Evolutionary conservation across 2,888 invertebrate species (phyloP).

Genomic region (Aleiodes testaceus): DNA sequence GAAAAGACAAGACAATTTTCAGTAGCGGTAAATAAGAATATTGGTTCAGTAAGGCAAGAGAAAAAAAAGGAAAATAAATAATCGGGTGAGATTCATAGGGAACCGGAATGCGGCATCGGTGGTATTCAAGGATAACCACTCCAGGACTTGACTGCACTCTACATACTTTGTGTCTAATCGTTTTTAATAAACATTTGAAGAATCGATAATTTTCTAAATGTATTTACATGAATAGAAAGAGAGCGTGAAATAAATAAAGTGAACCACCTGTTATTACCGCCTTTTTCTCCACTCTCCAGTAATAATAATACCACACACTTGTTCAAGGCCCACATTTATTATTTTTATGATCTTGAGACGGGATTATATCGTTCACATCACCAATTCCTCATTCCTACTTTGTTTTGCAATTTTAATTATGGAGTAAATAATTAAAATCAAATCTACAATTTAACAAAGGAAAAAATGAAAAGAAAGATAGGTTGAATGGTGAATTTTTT

Average conservation of each 20-base stretch:
- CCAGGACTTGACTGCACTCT: constrained; percentile 61
- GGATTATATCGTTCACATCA: background rate
- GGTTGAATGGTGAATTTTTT: background rate
- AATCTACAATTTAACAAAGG: background rate
- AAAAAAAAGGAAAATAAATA: constrained; percentile 11
- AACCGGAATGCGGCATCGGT: constrained; percentile 67
- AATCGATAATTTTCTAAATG: background rate
- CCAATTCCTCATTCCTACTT: background rate
- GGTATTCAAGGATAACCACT: constrained; percentile 68
- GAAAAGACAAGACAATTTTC: constrained; percentile 3
- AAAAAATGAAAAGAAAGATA: constrained; percentile 9
- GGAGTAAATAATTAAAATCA: background rate
- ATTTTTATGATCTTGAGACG: constrained; percentile 30
- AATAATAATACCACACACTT: background rate
- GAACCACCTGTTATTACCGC: too few species aligned
- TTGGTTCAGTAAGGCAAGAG: background rate
- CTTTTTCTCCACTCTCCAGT: constrained; percentile 2
- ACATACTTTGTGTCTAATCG: constrained; percentile 55
- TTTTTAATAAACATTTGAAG: background rate
- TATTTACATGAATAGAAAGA: too few species aligned
- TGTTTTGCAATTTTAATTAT: background rate
- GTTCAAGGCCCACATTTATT: background rate
- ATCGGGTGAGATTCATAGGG: constrained; percentile 58
- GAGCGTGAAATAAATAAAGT: too few species aligned
- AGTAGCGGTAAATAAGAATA: constrained; percentile 31